These are phyloP conservation scores for Latrodectus geometricus DNA, from an alignment of 1,140 invertebrate genomes.

Conservation along the genomic window DNA sequence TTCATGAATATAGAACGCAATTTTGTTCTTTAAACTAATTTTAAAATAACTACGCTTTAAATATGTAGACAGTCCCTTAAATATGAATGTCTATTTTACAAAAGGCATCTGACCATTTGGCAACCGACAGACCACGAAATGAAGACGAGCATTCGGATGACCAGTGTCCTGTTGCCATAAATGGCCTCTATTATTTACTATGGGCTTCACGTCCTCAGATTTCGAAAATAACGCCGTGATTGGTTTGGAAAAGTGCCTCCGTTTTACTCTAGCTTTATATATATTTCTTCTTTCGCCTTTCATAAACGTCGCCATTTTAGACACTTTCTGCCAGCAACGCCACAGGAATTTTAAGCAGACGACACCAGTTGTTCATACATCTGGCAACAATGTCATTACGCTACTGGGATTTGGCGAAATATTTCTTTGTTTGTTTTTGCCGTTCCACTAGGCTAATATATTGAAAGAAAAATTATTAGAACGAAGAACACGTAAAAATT, in stretches of 20 bases:
- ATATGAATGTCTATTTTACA: not conserved
- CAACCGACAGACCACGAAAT: not conserved
- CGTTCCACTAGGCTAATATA: not conserved
- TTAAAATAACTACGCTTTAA: too few species aligned
- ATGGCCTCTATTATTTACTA: not conserved
- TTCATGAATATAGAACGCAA: too few species aligned
- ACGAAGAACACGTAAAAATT: not conserved
- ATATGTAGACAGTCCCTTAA: not conserved
- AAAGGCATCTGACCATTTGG: not conserved
- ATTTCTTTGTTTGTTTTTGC: not conserved
- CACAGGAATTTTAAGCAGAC: not conserved
- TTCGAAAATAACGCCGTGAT: conserved; percentile 11
- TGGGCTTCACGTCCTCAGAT: not conserved
- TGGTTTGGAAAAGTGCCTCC: conserved; percentile 5
- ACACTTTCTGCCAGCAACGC: not conserved
- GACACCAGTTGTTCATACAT: not conserved
- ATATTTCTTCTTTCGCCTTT: not conserved
- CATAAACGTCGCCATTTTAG: conserved; percentile 3
- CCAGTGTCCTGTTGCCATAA: not conserved
- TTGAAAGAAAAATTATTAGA: not conserved
- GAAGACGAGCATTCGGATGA: not conserved
- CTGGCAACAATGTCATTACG: not conserved
- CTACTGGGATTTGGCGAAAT: not conserved
- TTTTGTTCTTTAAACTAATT: too few species aligned
- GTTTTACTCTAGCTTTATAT: not conserved